A percentile compares a stretch with the other conserved stretches of the same genome.
phyloP scores from a whole-genome alignment of 2,888 invertebrate genomes.

The Cantharis nigra region DNA sequence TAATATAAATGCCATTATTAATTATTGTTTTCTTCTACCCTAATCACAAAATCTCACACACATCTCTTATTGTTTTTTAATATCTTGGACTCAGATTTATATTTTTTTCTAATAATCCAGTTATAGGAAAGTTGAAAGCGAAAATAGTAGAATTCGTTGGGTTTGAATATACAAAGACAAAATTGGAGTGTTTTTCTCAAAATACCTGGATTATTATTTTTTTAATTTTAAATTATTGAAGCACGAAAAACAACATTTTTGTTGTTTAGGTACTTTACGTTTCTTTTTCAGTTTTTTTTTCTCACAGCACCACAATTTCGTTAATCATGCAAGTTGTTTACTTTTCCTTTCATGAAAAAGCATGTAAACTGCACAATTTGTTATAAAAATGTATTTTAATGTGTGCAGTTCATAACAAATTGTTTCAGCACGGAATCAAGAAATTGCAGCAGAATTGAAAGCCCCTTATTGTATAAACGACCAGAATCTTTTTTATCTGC shows the following conservation, averaged over 20 bases:
- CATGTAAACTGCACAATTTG: constrained; percentile 1
- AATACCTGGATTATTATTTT: not conserved
- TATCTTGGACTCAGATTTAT: not conserved
- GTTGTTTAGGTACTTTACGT: not conserved
- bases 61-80: not conserved
- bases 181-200: not conserved
- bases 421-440: constrained; percentile 29
- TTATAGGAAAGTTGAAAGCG: too few relatives aligned
- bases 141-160: too few relatives aligned
- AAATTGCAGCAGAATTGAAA: constrained; percentile 19
- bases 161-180: too few relatives aligned
- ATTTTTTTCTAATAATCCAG: not conserved
- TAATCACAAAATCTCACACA: not conserved
- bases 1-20: not conserved
- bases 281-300: not conserved
- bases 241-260: not conserved
- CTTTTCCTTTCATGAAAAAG: not conserved
- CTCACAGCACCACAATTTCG: not conserved
- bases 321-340: not conserved
- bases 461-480: constrained; percentile 15
- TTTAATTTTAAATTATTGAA: not conserved
- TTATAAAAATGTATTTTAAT: not conserved
- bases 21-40: not conserved
- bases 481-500: constrained; percentile 4
- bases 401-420: not conserved